Evolutionary conservation across 2,797 vertebrate genomes (phyloP).

Genomic region (Protosalanx chinensis): DNA sequence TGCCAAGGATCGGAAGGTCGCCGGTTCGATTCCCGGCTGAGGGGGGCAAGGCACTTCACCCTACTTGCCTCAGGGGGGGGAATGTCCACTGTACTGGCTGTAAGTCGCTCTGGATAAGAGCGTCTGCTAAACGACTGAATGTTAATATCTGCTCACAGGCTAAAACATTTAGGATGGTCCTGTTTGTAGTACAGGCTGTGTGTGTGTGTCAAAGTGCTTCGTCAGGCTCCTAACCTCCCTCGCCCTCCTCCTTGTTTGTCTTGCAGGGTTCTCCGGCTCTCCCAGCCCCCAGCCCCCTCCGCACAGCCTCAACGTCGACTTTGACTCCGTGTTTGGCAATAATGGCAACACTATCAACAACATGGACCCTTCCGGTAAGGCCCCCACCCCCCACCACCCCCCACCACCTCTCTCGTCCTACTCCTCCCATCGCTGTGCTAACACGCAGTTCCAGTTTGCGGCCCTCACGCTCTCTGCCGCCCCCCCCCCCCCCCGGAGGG

Average conservation of each 20-base stretch:
- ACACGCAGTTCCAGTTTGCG: not conserved
- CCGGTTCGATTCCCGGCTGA: too few relatives aligned
- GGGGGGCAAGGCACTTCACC: too few relatives aligned
- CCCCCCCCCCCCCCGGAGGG: conserved; percentile 35
- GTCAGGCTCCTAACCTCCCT: not conserved
- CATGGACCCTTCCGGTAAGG: conserved; percentile 85
- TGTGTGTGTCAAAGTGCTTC: not conserved
- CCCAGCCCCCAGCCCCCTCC: conserved; percentile 82
- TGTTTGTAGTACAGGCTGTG: too few relatives aligned
- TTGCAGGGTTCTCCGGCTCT: conserved; percentile 81
- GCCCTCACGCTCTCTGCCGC: conserved; percentile 15
- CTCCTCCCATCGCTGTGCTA: not conserved
- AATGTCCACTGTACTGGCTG: too few relatives aligned
- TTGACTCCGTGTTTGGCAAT: conserved; percentile 96
- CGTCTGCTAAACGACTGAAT: too few relatives aligned
- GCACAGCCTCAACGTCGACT: conserved; percentile 90
- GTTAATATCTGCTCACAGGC: too few relatives aligned
- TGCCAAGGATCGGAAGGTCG: too few relatives aligned
- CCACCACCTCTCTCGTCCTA: not conserved
- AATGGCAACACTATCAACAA: conserved; percentile 79
- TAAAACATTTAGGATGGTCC: too few relatives aligned
- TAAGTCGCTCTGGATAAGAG: too few relatives aligned
- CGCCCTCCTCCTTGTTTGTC: not conserved
- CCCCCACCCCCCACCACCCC: not conserved
- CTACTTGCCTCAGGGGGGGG: too few relatives aligned